Evolutionary conservation across 2,888 invertebrate species (phyloP).

Genomic region (Drosophila glabriapex): DNA sequence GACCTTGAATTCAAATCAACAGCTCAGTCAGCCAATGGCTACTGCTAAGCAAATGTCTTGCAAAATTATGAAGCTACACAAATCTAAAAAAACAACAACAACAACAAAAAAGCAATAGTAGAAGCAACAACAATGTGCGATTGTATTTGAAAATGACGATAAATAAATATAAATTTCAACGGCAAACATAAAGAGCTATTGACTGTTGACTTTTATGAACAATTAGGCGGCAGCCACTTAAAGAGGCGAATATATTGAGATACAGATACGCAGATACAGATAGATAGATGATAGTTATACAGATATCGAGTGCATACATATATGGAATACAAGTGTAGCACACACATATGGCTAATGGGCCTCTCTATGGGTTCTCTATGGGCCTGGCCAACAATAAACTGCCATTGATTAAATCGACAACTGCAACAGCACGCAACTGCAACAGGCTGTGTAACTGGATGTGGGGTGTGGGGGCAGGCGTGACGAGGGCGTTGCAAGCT

Average conservation of each 20-base stretch:
- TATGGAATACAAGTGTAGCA: constrained; percentile 63
- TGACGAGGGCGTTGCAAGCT: constrained; percentile 64
- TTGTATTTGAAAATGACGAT: constrained; percentile 65
- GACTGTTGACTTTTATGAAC: constrained; percentile 79
- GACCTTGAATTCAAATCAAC: constrained; percentile 72
- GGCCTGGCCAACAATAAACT: constrained; percentile 79
- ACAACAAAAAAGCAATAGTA: constrained; percentile 26
- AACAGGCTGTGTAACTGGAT: constrained; percentile 31
- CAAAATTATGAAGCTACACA: constrained; percentile 74
- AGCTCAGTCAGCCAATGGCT: constrained; percentile 56
- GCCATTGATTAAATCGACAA: constrained; percentile 79
- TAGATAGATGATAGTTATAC: constrained; percentile 42
- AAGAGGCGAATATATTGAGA: constrained; percentile 70
- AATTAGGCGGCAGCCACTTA: constrained; percentile 79
- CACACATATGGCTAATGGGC: constrained; percentile 70
- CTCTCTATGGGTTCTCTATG: constrained; percentile 66
- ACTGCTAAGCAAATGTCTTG: constrained; percentile 67
- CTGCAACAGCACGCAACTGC: constrained; percentile 51
- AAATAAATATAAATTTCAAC: constrained; percentile 80
- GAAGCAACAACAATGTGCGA: constrained; percentile 32
- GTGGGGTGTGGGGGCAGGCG: constrained; percentile 47
- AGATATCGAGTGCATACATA: constrained; percentile 43
- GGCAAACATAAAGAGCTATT: constrained; percentile 80
- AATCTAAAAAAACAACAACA: constrained; percentile 48
- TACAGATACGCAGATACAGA: constrained; percentile 54